Evolutionary conservation across 2,888 invertebrate genomes (phyloP), one percentile per base, ranked within the genome.

Genomic region (Ferrisia virgata): DNA sequence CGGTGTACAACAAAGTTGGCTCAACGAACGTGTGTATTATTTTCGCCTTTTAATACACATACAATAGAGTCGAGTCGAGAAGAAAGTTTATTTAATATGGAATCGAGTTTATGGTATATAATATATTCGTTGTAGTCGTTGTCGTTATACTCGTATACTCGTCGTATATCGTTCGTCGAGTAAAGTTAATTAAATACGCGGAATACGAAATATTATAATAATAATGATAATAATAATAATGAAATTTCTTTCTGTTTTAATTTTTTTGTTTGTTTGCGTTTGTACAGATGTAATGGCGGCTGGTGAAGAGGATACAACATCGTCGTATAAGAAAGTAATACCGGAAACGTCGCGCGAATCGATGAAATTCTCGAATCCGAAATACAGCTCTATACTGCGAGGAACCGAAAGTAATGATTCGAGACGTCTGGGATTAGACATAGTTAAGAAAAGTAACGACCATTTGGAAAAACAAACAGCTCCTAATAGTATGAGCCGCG

Each of bases 391-490:
- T 22, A 76, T 76, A 15, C 11, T 76, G 36, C 8, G 72, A 36
- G 72, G 36, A 2, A 76, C 72, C 1, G 11, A 36, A 2, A 28
- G 3, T 8, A 15, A 13, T 18, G 72, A 76, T 25, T 36, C 36
- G 18, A 33, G 72, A 36, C 72, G 72, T 9, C 6, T 9, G 1
- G 72, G 72, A 36, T n/a, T 28, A 11, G 72, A 76, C 13, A 76
- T 76, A 4, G 72, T 76, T 0, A 76, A 76, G 9, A 76, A 76
- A 36, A 76, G 72, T 36, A 76, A 76, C 72, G 72, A 76, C 18
- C 72, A 76, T 76, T 36, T 76, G 72, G 72, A 76, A 18, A 76
- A 76, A 18, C n/a, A 76, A 22, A 76, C 72, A 18, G 72, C 72
- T 2, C 72, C 72, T 6, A 76, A 76, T 76, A 76, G 72, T n/a